These are phyloP conservation scores for Dysdera silvatica DNA, from an alignment of 1,140 invertebrate genomes.

Conservation along the genomic window DNA sequence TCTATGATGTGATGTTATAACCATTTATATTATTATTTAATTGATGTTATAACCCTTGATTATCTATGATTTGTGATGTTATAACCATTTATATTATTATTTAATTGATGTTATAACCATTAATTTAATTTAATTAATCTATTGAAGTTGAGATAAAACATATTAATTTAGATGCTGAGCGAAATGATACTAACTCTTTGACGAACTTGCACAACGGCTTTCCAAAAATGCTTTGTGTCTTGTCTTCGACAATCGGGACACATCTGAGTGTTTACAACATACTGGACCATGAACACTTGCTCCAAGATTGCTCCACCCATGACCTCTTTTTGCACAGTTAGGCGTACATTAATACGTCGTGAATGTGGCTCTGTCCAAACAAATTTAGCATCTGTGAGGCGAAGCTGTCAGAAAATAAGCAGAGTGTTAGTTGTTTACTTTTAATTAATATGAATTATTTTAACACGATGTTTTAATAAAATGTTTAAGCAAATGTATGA, in stretches of 20 bases:
- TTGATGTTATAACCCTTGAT: neutral
- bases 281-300: slow-evolving; percentile 82
- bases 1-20: neutral
- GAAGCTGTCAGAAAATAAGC: slow-evolving; percentile 42
- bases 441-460: too few species aligned
- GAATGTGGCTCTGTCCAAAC: slow-evolving; percentile 99
- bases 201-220: slow-evolving; percentile 64
- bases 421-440: too few species aligned
- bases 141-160: too few species aligned
- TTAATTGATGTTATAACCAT: neutral
- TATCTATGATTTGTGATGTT: neutral
- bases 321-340: slow-evolving; percentile 93
- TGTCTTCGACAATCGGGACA: slow-evolving; percentile 93
- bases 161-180: neutral
- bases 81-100: neutral
- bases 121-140: neutral
- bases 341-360: slow-evolving; percentile 90
- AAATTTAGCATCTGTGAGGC: slow-evolving; percentile 88
- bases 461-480: neutral
- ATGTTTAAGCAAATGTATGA: neutral
- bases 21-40: neutral
- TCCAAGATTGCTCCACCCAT: slow-evolving; percentile 50
- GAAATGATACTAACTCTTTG: slow-evolving; percentile 45
- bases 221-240: slow-evolving; percentile 98
- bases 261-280: slow-evolving; percentile 82